A percentile compares a stretch with the other conserved stretches of the same genome.
Conservation (phyloP, 64 coral and sea anemone species). For the Cladopsammia gracilis region DNA sequence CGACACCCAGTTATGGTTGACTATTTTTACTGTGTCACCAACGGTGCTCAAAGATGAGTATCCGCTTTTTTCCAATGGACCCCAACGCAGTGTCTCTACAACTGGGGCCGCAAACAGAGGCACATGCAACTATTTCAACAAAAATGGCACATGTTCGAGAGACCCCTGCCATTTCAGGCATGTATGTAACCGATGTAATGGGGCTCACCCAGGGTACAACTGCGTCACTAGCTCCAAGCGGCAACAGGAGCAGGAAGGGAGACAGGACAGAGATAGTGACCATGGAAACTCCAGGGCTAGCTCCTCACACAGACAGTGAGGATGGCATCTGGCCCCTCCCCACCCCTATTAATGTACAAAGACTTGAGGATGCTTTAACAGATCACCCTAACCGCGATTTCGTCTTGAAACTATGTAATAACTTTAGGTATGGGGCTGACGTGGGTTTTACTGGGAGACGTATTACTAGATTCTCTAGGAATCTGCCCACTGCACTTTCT, state of each 20-base stretch:
- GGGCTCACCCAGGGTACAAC: background rate
- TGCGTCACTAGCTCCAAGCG: background rate
- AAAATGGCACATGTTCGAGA: background rate
- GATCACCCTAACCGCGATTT: background rate
- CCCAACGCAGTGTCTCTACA: constrained; percentile 37
- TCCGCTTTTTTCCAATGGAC: constrained; percentile 52
- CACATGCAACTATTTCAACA: constrained; percentile 31
- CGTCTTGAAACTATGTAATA: background rate
- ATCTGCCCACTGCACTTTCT: constrained; percentile 1
- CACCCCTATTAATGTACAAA: constrained; percentile 35
- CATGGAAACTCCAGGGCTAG: background rate
- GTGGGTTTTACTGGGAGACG: background rate
- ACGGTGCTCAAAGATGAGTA: constrained; percentile 15
- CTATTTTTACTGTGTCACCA: constrained; percentile 48
- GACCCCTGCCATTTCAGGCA: constrained; percentile 13
- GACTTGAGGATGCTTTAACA: constrained; percentile 2
- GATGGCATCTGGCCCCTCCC: background rate
- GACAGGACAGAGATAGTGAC: background rate
- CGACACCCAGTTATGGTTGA: constrained; percentile 40
- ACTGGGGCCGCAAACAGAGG: constrained; percentile 4
- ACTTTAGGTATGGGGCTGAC: background rate
- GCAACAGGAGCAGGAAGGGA: background rate
- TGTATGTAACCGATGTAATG: background rate
- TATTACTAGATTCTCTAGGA: background rate
- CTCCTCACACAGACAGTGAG: constrained; percentile 31